Conservation (phyloP, 1,140 invertebrate genomes). For the Oedothorax gibbosus region DNA sequence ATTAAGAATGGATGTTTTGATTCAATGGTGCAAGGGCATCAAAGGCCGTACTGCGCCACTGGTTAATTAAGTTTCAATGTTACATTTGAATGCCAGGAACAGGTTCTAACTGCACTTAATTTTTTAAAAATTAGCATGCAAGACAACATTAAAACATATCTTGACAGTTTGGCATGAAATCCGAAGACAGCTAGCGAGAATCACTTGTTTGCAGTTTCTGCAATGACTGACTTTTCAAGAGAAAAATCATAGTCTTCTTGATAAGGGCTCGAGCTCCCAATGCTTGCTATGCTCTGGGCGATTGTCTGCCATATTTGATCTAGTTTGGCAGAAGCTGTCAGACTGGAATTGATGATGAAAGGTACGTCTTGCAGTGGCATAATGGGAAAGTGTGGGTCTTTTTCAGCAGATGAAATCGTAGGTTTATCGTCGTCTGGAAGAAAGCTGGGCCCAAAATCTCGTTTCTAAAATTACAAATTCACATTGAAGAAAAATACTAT, state of each 20-base stretch:
- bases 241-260: constrained; percentile 51
- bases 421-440: constrained; percentile 19
- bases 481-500: too few relatives aligned
- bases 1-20: too few relatives aligned
- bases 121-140: too few relatives aligned
- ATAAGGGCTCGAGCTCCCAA: constrained; percentile 24
- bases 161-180: too few relatives aligned
- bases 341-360: constrained; percentile 33
- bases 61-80: too few relatives aligned
- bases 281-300: constrained; percentile 17
- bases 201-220: constrained; percentile 48
- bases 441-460: constrained; percentile 19
- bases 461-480: constrained; percentile 1
- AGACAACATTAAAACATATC: too few relatives aligned
- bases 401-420: background rate
- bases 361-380: constrained; percentile 54
- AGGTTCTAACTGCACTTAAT: too few relatives aligned
- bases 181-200: too few relatives aligned
- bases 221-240: constrained; percentile 53
- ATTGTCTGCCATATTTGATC: constrained; percentile 46
- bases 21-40: too few relatives aligned
- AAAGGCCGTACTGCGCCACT: too few relatives aligned
- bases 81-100: too few relatives aligned
- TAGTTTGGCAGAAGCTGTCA: constrained; percentile 39
- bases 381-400: constrained; percentile 32